Base-by-base conservation (phyloP, 2,888 invertebrate species). In the Orthonevra nobilis region DNA sequence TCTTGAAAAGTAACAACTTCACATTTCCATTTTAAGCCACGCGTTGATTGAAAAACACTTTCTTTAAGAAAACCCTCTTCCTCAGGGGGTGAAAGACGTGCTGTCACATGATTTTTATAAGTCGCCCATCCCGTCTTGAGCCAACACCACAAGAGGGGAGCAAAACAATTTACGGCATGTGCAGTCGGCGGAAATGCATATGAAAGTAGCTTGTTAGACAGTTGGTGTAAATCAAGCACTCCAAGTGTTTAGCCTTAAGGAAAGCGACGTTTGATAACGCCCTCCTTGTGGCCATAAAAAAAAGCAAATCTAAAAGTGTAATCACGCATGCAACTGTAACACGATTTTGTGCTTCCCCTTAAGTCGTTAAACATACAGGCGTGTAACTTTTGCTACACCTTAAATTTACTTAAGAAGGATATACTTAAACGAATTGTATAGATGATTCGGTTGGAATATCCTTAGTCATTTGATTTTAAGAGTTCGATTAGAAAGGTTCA, bases 321-420 rank as follows among this genome's bases (percentile, higher is more conserved):
- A 68, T 73, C 79, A 79, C 79, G 79, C 79, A 79, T 79, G 79
- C 79, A 79, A 73, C 28, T 73, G 50, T 56, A 50, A 61, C 77
- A 77, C 72, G 77, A 77, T 26, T 72, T 58, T 23, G 34, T 32
- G 23, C 30, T 15, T 34, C 36, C 46, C 30, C 9, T 36, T 9
- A 32, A 44, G 52, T 26, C 12, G 14, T 44, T 34, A 15, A 52
- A 54, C 17, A 17, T 12, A 34, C 9, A 17, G 40, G 61, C 32
- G 20, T 61, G 15, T 34, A 19, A 46, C 30, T 12, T 44, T 26
- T 30, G 26, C 12, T 17, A 28, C 15, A 38, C 23, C 10, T 64
- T 6, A 12, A 61, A 46, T 46, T 20, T 63, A 23, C 19, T 2
- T 30, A 48, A 28, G 46, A 12, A 36, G 6, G n/a, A 36, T 7